These are phyloP conservation scores for Odontesthes bonariensis DNA, from an alignment of 2,113 vertebrate genomes.

Conservation along the genomic window DNA sequence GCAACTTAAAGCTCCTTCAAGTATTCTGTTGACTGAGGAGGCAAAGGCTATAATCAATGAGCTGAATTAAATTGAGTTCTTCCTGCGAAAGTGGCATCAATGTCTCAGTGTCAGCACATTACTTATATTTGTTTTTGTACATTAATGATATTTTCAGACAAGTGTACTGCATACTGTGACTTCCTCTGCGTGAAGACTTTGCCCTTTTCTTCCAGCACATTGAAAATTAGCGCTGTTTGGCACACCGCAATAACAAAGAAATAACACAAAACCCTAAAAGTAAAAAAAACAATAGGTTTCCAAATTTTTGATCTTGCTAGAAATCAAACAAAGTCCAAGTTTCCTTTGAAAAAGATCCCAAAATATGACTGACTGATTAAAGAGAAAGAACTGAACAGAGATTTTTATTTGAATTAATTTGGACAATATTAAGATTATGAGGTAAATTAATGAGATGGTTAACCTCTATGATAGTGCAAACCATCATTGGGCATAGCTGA, in stretches of 20 bases:
- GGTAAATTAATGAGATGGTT: not conserved
- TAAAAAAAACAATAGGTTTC: constrained; percentile 1
- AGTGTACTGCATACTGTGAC: constrained; percentile 19
- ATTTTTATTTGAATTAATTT: constrained; percentile 4
- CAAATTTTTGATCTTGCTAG: constrained; percentile 4
- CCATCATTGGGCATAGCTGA: not conserved
- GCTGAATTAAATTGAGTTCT: constrained; percentile 9
- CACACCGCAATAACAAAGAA: not conserved
- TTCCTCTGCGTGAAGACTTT: constrained; percentile 9
- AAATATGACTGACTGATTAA: constrained; percentile 1
- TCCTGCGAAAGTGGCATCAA: not conserved
- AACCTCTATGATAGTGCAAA: not conserved
- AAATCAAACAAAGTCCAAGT: not conserved
- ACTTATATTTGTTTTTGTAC: not conserved
- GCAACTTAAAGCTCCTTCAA: not conserved
- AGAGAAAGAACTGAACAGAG: not conserved
- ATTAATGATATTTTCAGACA: not conserved
- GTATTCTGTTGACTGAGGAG: not conserved
- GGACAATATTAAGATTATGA: not conserved
- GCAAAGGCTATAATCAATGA: not conserved
- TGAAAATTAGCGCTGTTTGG: constrained; percentile 50
- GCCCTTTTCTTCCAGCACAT: not conserved
- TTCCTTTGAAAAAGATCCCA: not conserved
- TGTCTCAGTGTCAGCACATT: not conserved
- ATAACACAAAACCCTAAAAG: constrained; percentile 27